Evolutionary conservation across 2,113 vertebrate species (phyloP).

Genomic region (Podocnemis expansa): DNA sequence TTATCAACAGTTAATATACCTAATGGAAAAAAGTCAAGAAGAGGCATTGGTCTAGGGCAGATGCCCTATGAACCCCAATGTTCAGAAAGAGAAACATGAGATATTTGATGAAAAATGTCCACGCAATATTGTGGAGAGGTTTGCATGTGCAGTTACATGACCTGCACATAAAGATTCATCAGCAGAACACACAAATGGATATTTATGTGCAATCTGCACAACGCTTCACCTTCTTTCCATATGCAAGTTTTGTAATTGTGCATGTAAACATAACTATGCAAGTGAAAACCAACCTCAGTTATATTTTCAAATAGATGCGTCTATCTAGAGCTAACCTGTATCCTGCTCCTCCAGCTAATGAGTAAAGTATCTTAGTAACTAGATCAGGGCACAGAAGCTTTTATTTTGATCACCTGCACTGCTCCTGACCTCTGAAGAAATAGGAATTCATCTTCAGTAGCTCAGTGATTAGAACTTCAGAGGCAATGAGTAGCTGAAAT

Average conservation of each 20-base stretch:
- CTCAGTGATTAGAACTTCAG: conserved; percentile 4
- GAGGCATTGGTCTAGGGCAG: background rate
- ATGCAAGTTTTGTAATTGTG: background rate
- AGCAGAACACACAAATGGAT: background rate
- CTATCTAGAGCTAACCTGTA: background rate
- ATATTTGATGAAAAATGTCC: background rate
- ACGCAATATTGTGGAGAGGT: background rate
- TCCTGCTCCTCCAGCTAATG: background rate
- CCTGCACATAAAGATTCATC: background rate
- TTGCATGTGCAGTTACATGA: background rate
- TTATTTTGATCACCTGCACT: background rate
- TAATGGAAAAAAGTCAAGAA: background rate
- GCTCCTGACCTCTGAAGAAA: background rate
- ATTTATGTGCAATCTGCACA: background rate
- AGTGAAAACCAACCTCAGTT: background rate
- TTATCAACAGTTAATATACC: background rate
- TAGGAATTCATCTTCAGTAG: background rate
- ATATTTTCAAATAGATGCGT: background rate
- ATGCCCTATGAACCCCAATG: background rate
- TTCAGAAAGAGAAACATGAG: background rate
- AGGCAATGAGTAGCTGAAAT: conserved; percentile 10
- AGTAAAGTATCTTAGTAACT: background rate
- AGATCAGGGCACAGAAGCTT: background rate
- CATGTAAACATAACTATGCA: fast-evolving
- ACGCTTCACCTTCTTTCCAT: background rate